phyloP scores from a whole-genome alignment of 1,140 invertebrate species.

The Calliphora vicina region DNA sequence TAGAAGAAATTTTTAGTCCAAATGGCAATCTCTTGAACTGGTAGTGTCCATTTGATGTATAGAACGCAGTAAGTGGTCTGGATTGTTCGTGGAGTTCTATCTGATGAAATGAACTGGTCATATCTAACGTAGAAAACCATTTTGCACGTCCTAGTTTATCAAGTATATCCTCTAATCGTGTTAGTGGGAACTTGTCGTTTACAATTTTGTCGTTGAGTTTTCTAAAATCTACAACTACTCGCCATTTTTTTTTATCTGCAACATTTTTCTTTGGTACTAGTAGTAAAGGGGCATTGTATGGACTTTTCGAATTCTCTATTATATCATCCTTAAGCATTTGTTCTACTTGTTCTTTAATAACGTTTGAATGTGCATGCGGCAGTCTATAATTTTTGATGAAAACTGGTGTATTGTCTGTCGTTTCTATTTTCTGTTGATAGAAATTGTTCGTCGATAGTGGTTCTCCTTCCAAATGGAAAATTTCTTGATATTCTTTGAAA shows the following conservation, averaged over 20 bases:
- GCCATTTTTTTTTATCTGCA: conserved; percentile 45
- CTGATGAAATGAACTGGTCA: conserved; percentile 66
- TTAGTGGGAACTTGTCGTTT: conserved; percentile 66
- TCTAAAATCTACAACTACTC: conserved; percentile 62
- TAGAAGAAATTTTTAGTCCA: conserved; percentile 49
- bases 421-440: conserved; percentile 46
- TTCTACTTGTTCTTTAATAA: conserved; percentile 54
- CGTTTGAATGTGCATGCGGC: conserved; percentile 52
- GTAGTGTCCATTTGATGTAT: conserved; percentile 48
- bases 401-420: conserved; percentile 47
- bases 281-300: conserved; percentile 41
- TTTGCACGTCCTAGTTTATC: conserved; percentile 58
- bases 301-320: conserved; percentile 40
- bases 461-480: conserved; percentile 44
- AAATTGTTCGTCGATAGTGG: conserved; percentile 43
- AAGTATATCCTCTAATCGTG: conserved; percentile 63
- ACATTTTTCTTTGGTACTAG: conserved; percentile 48
- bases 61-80: conserved; percentile 63
- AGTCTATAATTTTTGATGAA: conserved; percentile 53
- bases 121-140: conserved; percentile 64
- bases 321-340: conserved; percentile 47
- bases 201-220: conserved; percentile 62
- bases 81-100: conserved; percentile 58
- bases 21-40: conserved; percentile 50
- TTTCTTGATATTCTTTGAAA: neutral